These are phyloP conservation scores for Actenoides lindsayi DNA, from an alignment of 2,113 vertebrate species.

Conservation along the genomic window DNA sequence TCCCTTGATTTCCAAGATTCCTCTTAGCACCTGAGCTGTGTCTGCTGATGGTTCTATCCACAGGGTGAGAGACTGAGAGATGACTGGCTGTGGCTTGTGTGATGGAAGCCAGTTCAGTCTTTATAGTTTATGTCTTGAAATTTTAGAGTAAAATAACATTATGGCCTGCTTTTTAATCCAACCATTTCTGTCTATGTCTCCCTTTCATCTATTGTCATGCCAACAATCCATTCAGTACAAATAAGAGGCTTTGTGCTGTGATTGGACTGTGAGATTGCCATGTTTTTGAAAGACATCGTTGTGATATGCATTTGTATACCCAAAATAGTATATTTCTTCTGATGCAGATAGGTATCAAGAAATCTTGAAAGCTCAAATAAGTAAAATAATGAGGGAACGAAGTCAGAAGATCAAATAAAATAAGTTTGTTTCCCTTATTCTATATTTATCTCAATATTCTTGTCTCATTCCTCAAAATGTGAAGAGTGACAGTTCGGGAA, in stretches of 20 bases:
- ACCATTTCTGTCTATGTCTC: background rate
- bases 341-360: background rate
- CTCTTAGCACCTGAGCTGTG: background rate
- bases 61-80: background rate
- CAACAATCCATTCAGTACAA: background rate
- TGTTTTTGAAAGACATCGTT: background rate
- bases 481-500: background rate
- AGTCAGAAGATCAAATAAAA: background rate
- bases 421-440: background rate
- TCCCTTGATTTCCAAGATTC: background rate
- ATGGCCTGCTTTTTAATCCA: background rate
- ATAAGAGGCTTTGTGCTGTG: background rate
- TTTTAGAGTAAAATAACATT: background rate
- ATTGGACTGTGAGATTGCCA: background rate
- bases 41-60: background rate
- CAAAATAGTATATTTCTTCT: background rate
- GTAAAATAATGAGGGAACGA: background rate
- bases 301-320: background rate
- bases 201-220: background rate
- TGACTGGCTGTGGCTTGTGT: background rate
- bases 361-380: constrained; percentile 5
- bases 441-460: background rate
- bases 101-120: background rate
- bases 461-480: constrained; percentile 32
- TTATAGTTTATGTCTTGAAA: constrained; percentile 19